Conservation (phyloP, 2,888 invertebrate genomes). For the Syrphus vitripennis region DNA sequence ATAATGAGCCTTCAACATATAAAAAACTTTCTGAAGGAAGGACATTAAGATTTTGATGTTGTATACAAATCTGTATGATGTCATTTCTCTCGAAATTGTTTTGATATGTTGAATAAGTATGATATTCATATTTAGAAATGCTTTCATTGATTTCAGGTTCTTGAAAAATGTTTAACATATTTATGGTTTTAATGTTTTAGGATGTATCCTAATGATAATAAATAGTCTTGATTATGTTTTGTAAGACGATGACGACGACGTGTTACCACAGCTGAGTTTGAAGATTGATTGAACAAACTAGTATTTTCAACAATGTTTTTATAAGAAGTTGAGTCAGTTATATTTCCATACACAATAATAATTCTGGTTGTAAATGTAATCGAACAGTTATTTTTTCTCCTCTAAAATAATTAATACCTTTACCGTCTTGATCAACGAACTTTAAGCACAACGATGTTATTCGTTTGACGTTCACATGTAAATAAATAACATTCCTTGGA, state of each 20-base stretch:
- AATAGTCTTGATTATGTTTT: neutral
- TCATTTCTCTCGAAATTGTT: neutral
- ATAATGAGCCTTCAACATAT: slow-evolving; percentile 73
- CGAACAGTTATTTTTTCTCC: too few relatives aligned
- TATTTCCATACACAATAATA: too few relatives aligned
- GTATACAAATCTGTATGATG: too few relatives aligned
- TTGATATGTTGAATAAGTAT: neutral
- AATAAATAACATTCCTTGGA: too few relatives aligned
- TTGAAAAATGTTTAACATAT: neutral
- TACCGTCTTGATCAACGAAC: too few relatives aligned
- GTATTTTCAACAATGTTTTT: too few relatives aligned
- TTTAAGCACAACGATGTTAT: too few relatives aligned
- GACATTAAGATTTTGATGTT: slow-evolving; percentile 60
- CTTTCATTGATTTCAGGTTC: neutral
- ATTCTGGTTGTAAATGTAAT: too few relatives aligned
- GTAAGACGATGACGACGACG: neutral
- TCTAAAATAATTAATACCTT: too few relatives aligned
- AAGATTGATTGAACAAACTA: neutral
- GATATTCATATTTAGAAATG: too few relatives aligned
- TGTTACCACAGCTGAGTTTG: neutral
- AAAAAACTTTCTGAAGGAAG: slow-evolving; percentile 78
- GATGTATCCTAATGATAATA: neutral
- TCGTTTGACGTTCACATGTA: too few relatives aligned
- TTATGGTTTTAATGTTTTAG: neutral
- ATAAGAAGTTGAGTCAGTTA: too few relatives aligned